These are phyloP conservation scores for Agriopis leucophaearia DNA, from an alignment of 2,888 invertebrate genomes.

Conservation along the genomic window DNA sequence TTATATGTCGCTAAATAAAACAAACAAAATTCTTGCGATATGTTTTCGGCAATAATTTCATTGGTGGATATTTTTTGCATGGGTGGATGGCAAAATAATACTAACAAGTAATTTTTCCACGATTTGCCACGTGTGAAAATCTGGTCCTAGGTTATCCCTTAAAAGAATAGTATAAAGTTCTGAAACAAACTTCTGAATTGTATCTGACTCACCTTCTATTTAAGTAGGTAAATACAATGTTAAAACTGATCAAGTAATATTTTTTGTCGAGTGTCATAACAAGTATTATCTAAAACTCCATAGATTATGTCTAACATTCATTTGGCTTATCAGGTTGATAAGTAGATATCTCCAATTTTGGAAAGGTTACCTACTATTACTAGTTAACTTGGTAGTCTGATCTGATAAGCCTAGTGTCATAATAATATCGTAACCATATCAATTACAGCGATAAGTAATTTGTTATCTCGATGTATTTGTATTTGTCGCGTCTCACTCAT, in stretches of 20 bases:
- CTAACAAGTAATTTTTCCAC: no score
- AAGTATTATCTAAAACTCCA: slow-evolving; percentile 33
- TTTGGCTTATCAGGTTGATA: slow-evolving; percentile 31
- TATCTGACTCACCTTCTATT: slow-evolving; percentile 8
- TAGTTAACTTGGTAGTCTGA: slow-evolving; percentile 52
- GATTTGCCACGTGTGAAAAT: no score
- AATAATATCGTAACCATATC: slow-evolving; percentile 56
- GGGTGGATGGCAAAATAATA: no score
- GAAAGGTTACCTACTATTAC: slow-evolving; percentile 49
- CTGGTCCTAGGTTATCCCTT: no score
- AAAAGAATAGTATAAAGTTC: no score
- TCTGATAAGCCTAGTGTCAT: slow-evolving; percentile 49
- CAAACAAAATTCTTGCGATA: no score
- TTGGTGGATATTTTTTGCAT: no score
- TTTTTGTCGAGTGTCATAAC: slow-evolving; percentile 31
- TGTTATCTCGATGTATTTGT: slow-evolving; percentile 36
- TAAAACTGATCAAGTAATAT: slow-evolving; percentile 26
- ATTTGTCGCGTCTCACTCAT: not conserved
- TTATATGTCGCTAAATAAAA: no score
- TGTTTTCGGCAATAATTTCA: no score
- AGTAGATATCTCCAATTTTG: slow-evolving; percentile 49
- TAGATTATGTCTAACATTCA: slow-evolving; percentile 34
- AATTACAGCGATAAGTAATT: slow-evolving; percentile 52
- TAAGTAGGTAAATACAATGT: slow-evolving; percentile 1
- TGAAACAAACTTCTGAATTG: not conserved